Conservation (phyloP, 2,113 vertebrate species). For the Todiramphus saurophagus region DNA sequence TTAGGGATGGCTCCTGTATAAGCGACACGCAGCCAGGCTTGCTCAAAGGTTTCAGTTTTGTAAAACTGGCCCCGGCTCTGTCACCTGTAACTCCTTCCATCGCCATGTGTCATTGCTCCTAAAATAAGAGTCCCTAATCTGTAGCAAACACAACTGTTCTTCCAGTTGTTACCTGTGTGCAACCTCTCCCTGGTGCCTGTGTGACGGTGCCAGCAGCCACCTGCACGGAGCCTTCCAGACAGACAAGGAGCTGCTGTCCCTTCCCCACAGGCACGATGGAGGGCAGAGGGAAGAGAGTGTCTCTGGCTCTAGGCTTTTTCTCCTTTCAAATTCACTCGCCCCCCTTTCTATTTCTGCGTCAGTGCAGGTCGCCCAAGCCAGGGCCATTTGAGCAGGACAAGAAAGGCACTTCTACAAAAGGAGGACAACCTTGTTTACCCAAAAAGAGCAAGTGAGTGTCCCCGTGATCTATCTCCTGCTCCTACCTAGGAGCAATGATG, state of each 20-base stretch:
- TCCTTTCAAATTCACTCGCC: background rate
- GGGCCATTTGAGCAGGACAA: background rate
- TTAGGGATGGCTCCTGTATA: background rate
- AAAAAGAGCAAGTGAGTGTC: background rate
- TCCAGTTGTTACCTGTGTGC: background rate
- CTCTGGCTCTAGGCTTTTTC: background rate
- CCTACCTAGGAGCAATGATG: background rate
- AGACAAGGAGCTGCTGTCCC: accelerated
- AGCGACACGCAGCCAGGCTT: background rate
- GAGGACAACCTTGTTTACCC: background rate
- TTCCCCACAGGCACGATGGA: background rate
- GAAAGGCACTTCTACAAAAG: background rate
- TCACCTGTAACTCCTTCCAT: background rate
- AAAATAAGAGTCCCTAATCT: background rate
- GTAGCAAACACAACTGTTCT: background rate
- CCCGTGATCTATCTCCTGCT: background rate
- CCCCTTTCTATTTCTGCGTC: background rate
- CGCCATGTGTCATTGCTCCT: accelerated
- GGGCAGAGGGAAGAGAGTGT: background rate
- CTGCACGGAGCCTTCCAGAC: background rate
- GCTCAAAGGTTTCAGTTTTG: background rate
- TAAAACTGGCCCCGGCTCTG: background rate
- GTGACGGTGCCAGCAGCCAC: accelerated
- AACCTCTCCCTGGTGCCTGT: background rate
- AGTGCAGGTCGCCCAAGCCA: background rate